phyloP scores from a whole-genome alignment of 2,888 invertebrate genomes.

The Heliconius hortense region DNA sequence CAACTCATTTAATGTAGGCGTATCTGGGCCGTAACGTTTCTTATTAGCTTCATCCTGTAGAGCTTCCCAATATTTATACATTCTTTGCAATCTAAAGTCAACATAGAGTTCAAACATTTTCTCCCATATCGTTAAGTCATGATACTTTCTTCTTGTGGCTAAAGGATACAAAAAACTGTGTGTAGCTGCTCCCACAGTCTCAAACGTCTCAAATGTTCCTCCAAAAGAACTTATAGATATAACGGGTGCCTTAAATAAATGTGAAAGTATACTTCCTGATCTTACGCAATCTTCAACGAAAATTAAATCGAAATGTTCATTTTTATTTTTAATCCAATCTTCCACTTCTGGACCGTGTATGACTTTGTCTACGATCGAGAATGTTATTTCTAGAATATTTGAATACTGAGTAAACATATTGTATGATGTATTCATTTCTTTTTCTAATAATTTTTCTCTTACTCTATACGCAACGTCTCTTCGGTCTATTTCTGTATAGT shows the following conservation, averaged over 20 bases:
- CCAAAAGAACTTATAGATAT: slow-evolving; percentile 55
- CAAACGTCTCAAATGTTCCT: slow-evolving; percentile 32
- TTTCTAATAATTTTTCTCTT: not conserved
- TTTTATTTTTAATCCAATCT: slow-evolving; percentile 35
- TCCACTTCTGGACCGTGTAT: slow-evolving; percentile 35
- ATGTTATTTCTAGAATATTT: not conserved
- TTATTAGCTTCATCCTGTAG: slow-evolving; percentile 30
- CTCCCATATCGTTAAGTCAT: slow-evolving; percentile 49
- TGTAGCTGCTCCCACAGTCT: slow-evolving; percentile 44
- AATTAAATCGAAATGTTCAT: slow-evolving; percentile 52
- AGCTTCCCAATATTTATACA: slow-evolving; percentile 19
- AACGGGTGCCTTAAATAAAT: slow-evolving; percentile 51
- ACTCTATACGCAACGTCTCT: slow-evolving; percentile 50
- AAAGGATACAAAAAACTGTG: slow-evolving; percentile 47
- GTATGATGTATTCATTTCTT: slow-evolving; percentile 5
- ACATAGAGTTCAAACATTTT: slow-evolving; percentile 48
- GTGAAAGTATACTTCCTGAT: slow-evolving; percentile 45
- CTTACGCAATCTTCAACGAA: slow-evolving; percentile 48
- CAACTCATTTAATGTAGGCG: slow-evolving; percentile 48
- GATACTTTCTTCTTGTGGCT: slow-evolving; percentile 15
- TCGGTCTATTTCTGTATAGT: slow-evolving; percentile 64
- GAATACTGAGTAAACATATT: slow-evolving; percentile 16
- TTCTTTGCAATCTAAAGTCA: slow-evolving; percentile 34
- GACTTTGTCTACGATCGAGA: not conserved
- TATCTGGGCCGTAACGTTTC: slow-evolving; percentile 49